These are phyloP conservation scores for Drosophila yooni DNA, from an alignment of 2,888 invertebrate species.

Conservation along the genomic window DNA sequence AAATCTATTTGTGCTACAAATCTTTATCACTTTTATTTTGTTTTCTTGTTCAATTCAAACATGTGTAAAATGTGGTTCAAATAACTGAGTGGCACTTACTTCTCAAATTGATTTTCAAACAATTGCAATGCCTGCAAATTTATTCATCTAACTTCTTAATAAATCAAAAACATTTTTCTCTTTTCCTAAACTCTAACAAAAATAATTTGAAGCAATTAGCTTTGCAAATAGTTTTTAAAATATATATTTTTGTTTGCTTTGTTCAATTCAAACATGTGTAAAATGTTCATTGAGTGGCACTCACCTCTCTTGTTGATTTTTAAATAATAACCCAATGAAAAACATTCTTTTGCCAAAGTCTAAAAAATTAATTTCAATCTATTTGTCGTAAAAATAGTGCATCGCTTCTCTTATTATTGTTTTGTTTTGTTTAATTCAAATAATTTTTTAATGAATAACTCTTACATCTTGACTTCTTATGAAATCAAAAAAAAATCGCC, in stretches of 20 bases:
- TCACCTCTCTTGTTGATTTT: slow-evolving; percentile 81
- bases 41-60: background rate
- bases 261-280: background rate
- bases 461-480: background rate
- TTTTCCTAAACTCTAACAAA: background rate
- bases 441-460: background rate
- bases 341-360: background rate
- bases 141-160: background rate
- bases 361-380: background rate
- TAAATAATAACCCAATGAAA: background rate
- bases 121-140: background rate
- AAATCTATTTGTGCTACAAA: background rate
- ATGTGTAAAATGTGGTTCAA: background rate
- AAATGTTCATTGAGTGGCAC: slow-evolving; percentile 24
- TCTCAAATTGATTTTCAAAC: background rate
- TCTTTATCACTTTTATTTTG: background rate
- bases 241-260: too few species aligned
- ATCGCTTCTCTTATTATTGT: background rate
- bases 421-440: background rate
- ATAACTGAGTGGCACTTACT: background rate
- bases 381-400: background rate
- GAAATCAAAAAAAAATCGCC: background rate
- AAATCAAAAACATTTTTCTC: background rate
- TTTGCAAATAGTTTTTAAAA: too few species aligned
- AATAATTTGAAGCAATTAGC: background rate